Evolutionary conservation across 2,888 invertebrate species (phyloP), one percentile per base, ranked within the genome.

Genomic region (Strigamia crassipes): DNA sequence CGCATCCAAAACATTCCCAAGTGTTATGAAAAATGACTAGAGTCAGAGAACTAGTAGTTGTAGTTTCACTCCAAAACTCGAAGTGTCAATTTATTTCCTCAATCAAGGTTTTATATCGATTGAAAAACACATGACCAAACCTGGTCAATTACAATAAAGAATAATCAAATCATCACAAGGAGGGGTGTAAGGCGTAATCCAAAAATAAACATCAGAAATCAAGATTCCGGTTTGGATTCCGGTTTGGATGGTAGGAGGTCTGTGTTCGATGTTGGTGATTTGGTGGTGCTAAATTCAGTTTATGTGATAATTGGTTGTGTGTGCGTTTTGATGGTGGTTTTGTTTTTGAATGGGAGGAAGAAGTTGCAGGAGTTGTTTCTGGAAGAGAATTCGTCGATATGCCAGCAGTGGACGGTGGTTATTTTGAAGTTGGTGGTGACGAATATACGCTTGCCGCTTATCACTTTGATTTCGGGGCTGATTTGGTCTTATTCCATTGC

Each of bases 341-440:
- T 61, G 1, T 61, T 61, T 61, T 21, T 61, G 6, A 61, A 61
- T 18, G 21, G 21, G 18, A 61, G 61, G 10, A 61, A 61, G n/a
- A 21, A 61, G 18, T 21, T 61, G 3, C 18, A 61, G 21, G 23
- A 61, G 3, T 18, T 23, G n/a, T 61, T 61, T 23, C 23, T 61
- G 21, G 15, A 61, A 21, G 61, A 61, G 9, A 61, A 61, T 18
- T 18, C 61, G 4, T 61, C 61, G 18, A n/a, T 61, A 18, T 18
- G 21, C 61, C 61, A 61, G n/a, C 61, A 61, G 18, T 61, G 61
- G 61, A 61, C 61, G 5, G 61, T n/a, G 61, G 61, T 61, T 21
- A 61, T 61, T 61, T 61, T 21, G 10, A 21, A 61, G 21, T 61
- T 61, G 61, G 10, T 61, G 1, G 61, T 61, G 10, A 61, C 61